A percentile compares a stretch with the other conserved stretches of the same genome.
Conservation (phyloP, 2,113 vertebrate genomes). For the Silurus glanis region DNA sequence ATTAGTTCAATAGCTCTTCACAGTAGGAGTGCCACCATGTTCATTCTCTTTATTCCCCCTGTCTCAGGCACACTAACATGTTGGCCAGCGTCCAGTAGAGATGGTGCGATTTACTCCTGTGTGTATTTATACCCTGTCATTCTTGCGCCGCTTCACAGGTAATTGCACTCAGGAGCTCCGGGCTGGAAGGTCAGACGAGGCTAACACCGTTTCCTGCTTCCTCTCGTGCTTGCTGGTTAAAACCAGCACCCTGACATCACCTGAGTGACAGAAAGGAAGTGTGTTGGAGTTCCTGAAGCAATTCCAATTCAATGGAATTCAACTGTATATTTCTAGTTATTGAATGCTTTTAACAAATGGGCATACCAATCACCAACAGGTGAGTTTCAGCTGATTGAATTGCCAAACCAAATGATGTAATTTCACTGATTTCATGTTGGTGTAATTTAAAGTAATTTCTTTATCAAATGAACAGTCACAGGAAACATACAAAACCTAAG, state of each 20-base stretch:
- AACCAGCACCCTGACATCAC: constrained; percentile 57
- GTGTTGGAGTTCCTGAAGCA: neutral
- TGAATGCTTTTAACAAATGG: neutral
- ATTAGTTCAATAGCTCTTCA: neutral
- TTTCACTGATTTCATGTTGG: too few relatives aligned
- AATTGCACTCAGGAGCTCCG: constrained; percentile 62
- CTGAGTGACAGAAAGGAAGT: constrained; percentile 71
- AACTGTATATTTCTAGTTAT: neutral
- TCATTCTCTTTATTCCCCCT: neutral
- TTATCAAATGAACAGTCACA: neutral
- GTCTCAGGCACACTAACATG: too few relatives aligned
- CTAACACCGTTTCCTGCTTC: constrained; percentile 44
- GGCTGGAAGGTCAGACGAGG: constrained; percentile 70
- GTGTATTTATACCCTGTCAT: constrained; percentile 59
- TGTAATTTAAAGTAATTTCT: neutral
- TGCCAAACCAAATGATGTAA: neutral
- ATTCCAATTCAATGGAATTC: neutral
- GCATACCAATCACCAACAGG: neutral
- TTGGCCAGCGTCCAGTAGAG: neutral
- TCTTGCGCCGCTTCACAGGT: constrained; percentile 60
- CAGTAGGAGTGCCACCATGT: neutral
- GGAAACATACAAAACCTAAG: neutral
- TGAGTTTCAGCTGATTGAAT: neutral
- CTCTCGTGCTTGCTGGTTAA: constrained; percentile 56
- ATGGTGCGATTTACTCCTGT: constrained; percentile 48